Base-by-base conservation (phyloP, 2,797 vertebrate genomes). In the Ammospiza maritima region DNA sequence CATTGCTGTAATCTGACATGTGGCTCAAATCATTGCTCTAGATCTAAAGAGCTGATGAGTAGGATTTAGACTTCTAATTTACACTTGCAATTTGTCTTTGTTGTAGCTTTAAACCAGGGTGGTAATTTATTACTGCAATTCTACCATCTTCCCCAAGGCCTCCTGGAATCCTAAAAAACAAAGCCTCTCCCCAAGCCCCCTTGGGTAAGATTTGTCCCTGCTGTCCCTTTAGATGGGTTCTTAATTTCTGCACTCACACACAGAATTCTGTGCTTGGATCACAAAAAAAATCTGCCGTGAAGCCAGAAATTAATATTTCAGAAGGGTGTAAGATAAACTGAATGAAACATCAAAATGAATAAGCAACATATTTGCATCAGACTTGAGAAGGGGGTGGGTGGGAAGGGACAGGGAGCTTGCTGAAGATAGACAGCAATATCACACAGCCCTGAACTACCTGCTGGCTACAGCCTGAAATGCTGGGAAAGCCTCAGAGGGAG, bases 1-100 rank as follows among this genome's bases (percentile, higher is more conserved):
- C 48, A n/a, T 57, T 67, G 19, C 42, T 80, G 5, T 66, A 75
- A 83, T 91, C 76, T 85, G 80, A 64, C 74, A 65, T 48, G 29
- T 84, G 62, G 36, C 64, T 93, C 60, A 87, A 90, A 82, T 90
- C 57, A 73, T 51, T 67, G 48, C 14, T 34, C 15, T 34, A 73
- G 48, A 64, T 71, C 74, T 82, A 76, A 64, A 89, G 56, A 79
- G 32, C 16, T 74, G 29, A 73, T 6, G 3, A 82, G 62, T 19
- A 73, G 85, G 38, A 82, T 79, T 95, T 71, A 87, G 45, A 38
- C 11, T 76, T 95, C 56, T 74, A 91, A 90, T 90, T 88, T 84
- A 73, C 34, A 38, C 34, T 76, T 9, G 2, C 21, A 79, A 47
- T 65, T 73, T 86, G 44, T 57, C 67, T 81, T 86, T 4, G 0